Evolutionary conservation across 2,888 invertebrate genomes (phyloP).

Genomic region (Apodemia zela): DNA sequence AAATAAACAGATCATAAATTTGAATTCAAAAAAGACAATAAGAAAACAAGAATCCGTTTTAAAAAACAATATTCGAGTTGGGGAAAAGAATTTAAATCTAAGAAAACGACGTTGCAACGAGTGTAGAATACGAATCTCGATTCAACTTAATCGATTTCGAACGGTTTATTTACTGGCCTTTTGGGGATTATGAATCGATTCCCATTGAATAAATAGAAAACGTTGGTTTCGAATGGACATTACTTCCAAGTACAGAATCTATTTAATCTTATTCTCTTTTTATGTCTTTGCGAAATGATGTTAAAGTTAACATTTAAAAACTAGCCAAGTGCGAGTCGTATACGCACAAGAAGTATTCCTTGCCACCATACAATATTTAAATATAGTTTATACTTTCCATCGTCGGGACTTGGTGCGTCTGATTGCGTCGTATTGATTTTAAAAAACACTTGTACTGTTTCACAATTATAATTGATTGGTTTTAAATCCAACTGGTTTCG

Average conservation of each 20-base stretch:
- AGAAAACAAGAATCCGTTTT: neutral
- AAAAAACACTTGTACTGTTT: no score
- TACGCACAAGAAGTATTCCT: no score
- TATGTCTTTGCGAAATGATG: no score
- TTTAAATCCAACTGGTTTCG: no score
- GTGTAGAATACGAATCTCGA: slow-evolving; percentile 15
- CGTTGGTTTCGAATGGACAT: neutral
- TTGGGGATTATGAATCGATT: slow-evolving; percentile 1
- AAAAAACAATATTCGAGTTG: neutral
- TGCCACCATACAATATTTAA: no score
- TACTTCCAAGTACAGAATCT: neutral
- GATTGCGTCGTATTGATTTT: no score
- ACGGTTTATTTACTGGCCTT: slow-evolving; percentile 11
- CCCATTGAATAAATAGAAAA: neutral
- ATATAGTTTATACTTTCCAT: no score
- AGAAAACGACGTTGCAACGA: slow-evolving; percentile 4
- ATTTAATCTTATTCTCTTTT: neutral
- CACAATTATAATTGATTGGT: no score
- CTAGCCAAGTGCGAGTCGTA: no score
- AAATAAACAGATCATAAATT: neutral
- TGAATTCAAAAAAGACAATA: neutral
- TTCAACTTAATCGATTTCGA: slow-evolving; percentile 9
- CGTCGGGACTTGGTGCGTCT: no score
- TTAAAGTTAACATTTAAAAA: no score
- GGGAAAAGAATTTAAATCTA: slow-evolving; percentile 1